These are phyloP conservation scores for Amphibalanus amphitrite DNA, from an alignment of 1,140 invertebrate genomes.

Conservation along the genomic window DNA sequence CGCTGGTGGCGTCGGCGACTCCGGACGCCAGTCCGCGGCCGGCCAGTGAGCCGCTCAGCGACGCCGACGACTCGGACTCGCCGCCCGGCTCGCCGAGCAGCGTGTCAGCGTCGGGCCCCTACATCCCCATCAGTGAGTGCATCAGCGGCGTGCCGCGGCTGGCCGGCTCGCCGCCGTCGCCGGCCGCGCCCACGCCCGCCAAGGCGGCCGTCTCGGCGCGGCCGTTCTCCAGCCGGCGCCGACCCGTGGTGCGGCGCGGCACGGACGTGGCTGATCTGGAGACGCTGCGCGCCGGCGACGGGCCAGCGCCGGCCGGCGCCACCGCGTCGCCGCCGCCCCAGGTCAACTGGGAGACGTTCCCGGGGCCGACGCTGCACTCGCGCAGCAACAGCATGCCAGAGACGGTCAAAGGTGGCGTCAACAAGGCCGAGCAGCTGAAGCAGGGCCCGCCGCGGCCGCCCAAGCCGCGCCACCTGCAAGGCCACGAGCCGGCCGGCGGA, in stretches of 20 bases:
- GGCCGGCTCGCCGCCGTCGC: too few relatives aligned
- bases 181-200: background rate
- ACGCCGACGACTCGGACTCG: constrained; percentile 20
- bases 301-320: too few relatives aligned
- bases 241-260: background rate
- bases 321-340: background rate
- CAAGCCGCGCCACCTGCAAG: background rate
- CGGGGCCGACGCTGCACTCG: background rate
- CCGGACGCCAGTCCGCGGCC: constrained; percentile 7
- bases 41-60: background rate
- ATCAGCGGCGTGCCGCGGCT: constrained; percentile 44
- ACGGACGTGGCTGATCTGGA: background rate
- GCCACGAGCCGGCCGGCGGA: background rate
- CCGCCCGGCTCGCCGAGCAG: constrained; percentile 24
- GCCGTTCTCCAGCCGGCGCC: background rate
- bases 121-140: constrained; percentile 54
- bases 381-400: constrained; percentile 2
- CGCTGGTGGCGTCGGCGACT: background rate
- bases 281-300: background rate
- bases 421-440: background rate
- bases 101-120: constrained; percentile 27
- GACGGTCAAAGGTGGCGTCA: background rate
- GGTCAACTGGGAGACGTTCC: constrained; percentile 4
- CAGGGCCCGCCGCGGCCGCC: background rate
- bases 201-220: background rate